phyloP scores from a whole-genome alignment of 2,888 invertebrate species.

The Drosophila rubida region DNA sequence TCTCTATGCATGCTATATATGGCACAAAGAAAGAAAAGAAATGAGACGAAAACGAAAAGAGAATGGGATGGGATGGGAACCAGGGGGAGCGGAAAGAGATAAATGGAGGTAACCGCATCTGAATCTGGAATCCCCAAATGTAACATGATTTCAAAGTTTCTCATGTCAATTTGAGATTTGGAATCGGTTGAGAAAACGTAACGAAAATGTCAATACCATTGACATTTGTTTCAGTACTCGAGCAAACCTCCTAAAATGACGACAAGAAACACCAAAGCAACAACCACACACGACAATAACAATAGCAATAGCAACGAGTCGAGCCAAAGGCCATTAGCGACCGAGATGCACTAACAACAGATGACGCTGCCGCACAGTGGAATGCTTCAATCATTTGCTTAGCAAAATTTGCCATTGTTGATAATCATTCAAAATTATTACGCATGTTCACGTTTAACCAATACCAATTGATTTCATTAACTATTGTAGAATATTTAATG shows the following conservation, averaged over 20 bases:
- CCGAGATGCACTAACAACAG: constrained; percentile 60
- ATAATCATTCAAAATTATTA: not conserved
- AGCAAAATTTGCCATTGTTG: not conserved
- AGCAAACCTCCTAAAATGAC: constrained; percentile 24
- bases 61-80: not conserved
- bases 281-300: constrained; percentile 20
- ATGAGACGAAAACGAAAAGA: constrained; percentile 2
- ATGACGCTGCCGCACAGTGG: constrained; percentile 32
- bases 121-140: constrained; percentile 39
- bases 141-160: constrained; percentile 70
- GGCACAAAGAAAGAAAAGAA: constrained; percentile 11
- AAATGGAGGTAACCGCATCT: constrained; percentile 36
- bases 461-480: too few species aligned
- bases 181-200: constrained; percentile 56
- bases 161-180: constrained; percentile 74
- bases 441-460: too few species aligned
- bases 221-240: constrained; percentile 70
- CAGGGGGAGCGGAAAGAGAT: not conserved
- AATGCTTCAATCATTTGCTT: not conserved
- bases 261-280: constrained; percentile 23
- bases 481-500: too few species aligned
- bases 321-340: constrained; percentile 62
- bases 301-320: constrained; percentile 21
- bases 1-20: constrained; percentile 24
- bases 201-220: constrained; percentile 78